Base-by-base conservation (phyloP, 2,113 vertebrate genomes). In the Motacilla tschutschensis region DNA sequence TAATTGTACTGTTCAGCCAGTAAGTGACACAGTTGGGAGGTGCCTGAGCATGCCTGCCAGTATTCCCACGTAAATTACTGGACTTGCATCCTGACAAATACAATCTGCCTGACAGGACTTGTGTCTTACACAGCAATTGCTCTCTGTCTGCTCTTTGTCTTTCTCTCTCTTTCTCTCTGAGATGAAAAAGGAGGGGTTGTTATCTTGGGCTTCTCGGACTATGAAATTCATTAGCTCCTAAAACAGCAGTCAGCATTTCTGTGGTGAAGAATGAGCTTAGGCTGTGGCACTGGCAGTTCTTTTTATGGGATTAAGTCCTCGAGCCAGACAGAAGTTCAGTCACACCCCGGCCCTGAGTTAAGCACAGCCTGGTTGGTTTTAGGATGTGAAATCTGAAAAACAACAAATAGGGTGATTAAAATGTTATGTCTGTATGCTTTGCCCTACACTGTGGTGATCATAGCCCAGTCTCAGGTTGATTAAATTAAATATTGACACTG, bases 91-190 rank as follows among this genome's bases (percentile, higher is more conserved):
- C 50, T 57, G 57, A 85, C 88, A 48, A 86, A 54, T 7, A n/a
- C 8, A 71, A 53, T 14, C 17, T 40, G 43, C 84, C 79, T 76
- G 25, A 78, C 87, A 17, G 8, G 44, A 69, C 73, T 77, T 10
- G 15, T 1, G 75, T 62, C 85, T 91, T 29, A 76, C 41, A 25
- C 62, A 57, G 89, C 89, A 72, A 31, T 90, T 87, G 82, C 91
- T 94, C 76, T 94, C 82, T 81, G 58, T 85, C 79, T 81, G 87
- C 83, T 92, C 94, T 93, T 94, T 94, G 91, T 93, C 93, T 91
- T 91, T 93, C 82, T 90, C 84, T 90, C 75, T 93, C 93, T 94
- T 93, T 86, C 94, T 91, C 89, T 90, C 64, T 66, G 89, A 85
- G 62, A 26, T 83, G 59, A 71, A 91, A 88, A 85, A 71, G 71